A percentile compares a stretch with the other conserved stretches of the same genome.
These are phyloP conservation scores for Coreius guichenoti DNA, from an alignment of 2,797 vertebrate species.

Conservation along the genomic window DNA sequence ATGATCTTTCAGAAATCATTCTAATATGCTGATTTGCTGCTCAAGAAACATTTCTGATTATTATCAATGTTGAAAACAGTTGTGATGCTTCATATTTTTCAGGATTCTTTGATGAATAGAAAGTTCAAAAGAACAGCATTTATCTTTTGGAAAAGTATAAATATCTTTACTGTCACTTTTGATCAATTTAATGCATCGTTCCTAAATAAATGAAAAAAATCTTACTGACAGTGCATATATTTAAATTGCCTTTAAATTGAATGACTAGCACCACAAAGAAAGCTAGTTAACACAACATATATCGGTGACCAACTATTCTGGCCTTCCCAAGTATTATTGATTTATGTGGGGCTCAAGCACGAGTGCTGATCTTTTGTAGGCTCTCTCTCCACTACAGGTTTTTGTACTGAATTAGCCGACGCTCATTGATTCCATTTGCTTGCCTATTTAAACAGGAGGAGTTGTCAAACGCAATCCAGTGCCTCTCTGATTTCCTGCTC, in stretches of 20 bases:
- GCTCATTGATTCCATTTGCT: constrained; percentile 83
- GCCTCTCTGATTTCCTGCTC: constrained; percentile 81
- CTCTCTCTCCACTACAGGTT: neutral
- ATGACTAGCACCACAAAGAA: neutral
- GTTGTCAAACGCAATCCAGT: constrained; percentile 85
- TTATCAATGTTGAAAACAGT: neutral
- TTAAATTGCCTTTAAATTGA: neutral
- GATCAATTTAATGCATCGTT: too few species aligned
- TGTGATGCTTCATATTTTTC: neutral
- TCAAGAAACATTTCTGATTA: neutral
- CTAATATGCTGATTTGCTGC: neutral
- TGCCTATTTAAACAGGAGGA: constrained; percentile 85
- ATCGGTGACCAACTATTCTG: neutral
- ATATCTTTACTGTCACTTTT: too few species aligned
- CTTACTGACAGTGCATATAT: too few species aligned
- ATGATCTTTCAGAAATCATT: neutral
- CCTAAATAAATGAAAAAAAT: too few species aligned
- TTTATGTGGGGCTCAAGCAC: neutral
- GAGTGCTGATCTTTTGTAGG: neutral
- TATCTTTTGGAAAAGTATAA: too few species aligned
- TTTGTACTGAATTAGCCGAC: constrained; percentile 79
- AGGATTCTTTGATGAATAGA: neutral
- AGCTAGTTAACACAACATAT: neutral
- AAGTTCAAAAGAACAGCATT: neutral
- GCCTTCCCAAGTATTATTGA: neutral